phyloP scores from a whole-genome alignment of 2,113 vertebrate species.

The Lophotis ruficrista region DNA sequence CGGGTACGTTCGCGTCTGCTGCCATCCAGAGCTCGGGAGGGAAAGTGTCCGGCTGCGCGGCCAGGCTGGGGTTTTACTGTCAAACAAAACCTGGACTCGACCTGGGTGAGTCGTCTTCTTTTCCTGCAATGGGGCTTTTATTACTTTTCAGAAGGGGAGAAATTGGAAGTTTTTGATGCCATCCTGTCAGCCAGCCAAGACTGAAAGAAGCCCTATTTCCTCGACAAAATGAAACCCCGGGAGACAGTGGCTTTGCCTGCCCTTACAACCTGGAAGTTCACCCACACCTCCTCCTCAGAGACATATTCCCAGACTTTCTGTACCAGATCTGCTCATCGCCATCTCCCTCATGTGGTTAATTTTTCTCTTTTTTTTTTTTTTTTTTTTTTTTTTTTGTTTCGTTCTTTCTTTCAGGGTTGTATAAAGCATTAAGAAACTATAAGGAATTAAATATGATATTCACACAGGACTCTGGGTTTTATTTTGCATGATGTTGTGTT shows the following conservation, averaged over 20 bases:
- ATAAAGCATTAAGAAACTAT: background rate
- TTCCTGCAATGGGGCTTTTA: background rate
- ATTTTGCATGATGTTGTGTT: background rate
- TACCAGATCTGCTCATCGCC: background rate
- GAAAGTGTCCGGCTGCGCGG: background rate
- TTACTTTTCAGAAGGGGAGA: background rate
- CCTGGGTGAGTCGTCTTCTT: no score
- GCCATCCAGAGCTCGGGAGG: conserved; percentile 32
- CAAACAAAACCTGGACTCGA: rapidly evolving
- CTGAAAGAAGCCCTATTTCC: background rate
- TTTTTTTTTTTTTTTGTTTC: no score
- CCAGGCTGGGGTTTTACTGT: rapidly evolving
- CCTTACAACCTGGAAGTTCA: background rate
- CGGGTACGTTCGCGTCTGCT: background rate
- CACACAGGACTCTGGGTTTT: rapidly evolving
- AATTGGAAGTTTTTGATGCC: background rate
- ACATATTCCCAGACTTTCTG: background rate
- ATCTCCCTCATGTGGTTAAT: background rate
- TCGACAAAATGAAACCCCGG: background rate
- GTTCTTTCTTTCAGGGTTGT: background rate
- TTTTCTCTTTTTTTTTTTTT: rapidly evolving
- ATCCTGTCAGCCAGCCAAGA: background rate
- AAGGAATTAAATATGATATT: background rate
- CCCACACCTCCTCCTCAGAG: background rate
- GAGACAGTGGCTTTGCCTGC: background rate